Evolutionary conservation across 2,113 vertebrate species (phyloP), one percentile per base, ranked within the genome.

Genomic region (Potamarius usumacintae): DNA sequence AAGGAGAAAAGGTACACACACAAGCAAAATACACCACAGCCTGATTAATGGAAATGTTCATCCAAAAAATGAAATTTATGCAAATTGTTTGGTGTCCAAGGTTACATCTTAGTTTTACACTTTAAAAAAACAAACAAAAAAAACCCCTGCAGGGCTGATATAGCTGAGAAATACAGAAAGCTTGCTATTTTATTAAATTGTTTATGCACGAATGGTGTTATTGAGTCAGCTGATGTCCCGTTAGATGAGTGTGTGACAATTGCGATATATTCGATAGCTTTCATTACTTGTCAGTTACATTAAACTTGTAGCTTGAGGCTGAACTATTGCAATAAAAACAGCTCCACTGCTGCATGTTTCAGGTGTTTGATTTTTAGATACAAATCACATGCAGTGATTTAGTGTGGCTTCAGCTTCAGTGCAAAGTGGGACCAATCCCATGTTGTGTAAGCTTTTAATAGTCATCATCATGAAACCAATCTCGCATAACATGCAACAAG

Each of bases 1-100:
- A 98, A 91, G 98, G 98, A 92, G 98, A 97, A 92, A 99, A 98
- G 95, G 98, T 99, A 96, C 91, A 93, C 17, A 12, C 50, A 27
- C 34, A 58, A 80, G 14, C 7, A 58, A 25, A 76, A 50, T 14
- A 42, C 25, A 50, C 42, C 1, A 6, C 30, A 50, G 3, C 34
- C 18, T 50, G 42, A 74, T 22, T 48, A 20, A 48, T 17, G 34
- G 7, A 74, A 74, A 74, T 48, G 8, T 74, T 48, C 34, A 72
- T 20, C 15, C 69, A 9, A 20, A 42, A 42, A 42, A 9, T 34
- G 2, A 74, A 9, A 22, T 74, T 18, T 71, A 34, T 0, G 1
- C 67, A 71, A 8, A 34, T 71, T 71, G 30, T 69, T 69, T 30
- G 12, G 65, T 69, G 6, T 71, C 67, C 2, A 14, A 7, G 62